Evolutionary conservation across 1,140 invertebrate species (phyloP), one percentile per base, ranked within the genome.

Genomic region (Mylabris phalerata): DNA sequence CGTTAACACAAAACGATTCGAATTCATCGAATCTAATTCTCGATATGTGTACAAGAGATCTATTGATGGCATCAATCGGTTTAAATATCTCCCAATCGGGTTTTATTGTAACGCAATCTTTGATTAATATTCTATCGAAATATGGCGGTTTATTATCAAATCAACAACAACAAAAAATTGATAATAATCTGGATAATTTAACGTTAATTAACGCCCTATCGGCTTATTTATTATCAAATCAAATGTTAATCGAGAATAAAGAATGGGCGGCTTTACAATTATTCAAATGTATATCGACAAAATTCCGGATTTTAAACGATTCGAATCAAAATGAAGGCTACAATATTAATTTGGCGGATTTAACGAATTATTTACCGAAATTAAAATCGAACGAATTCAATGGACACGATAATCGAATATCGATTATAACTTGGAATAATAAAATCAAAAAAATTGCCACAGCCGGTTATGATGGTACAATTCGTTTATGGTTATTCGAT

Each of bases 381-480:
- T 77, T 75, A 50, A 66, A 71, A 3, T 61, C 75, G 1, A 64
- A 70, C 1, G 71, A 75, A 52, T 61, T 84, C 9, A 77, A 82
- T 62, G 82, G 77, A 5, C 82, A 84, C 64, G 79, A 82, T 39
- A 80, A 83, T 60, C 50, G 68, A 55, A 60, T 71, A 3, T 74
- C 68, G 49, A 66, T 62, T 41, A 72, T 79, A 49, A 65, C 67
- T 7, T 82, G 77, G 75, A 74, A 73, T 59, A 59, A 67, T 5
- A 73, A 72, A 32, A 77, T 73, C 50, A 67, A 67, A 11, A 65
- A 78, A 7, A 67, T 84, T 10, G 82, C 81, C 13, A 79, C 81
- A 13, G 81, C 82, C 71, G 83, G 81, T 2, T 80, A 79, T 66
- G 84, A 86, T 74, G 80, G 83, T n/a, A 84, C 82, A n/a, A 78